Evolutionary conservation across 2,888 invertebrate species (phyloP).

Genomic region (Trichogramma evanescens): DNA sequence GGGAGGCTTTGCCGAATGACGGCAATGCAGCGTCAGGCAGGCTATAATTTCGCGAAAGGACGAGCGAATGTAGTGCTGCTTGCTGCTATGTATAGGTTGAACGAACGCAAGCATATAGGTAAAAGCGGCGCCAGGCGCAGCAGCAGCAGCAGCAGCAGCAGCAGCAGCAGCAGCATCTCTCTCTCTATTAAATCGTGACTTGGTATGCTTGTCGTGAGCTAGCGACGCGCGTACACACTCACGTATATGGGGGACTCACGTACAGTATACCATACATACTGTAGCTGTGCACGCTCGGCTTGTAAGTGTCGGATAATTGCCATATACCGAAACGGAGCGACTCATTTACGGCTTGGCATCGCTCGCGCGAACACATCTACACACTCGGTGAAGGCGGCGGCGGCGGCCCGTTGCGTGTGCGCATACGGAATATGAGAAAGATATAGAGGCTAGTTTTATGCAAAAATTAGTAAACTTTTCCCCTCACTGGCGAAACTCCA

Average conservation of each 20-base stretch:
- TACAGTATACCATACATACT: too few relatives aligned
- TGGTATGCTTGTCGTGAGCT: background rate
- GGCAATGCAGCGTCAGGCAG: background rate
- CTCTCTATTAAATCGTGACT: slow-evolving; percentile 11
- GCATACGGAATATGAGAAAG: too few relatives aligned
- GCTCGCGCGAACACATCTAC: too few relatives aligned
- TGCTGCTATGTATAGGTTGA: too few relatives aligned
- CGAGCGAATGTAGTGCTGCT: background rate
- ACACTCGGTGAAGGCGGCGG: too few relatives aligned
- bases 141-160: slow-evolving; percentile 1
- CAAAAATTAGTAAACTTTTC: slow-evolving; percentile 17
- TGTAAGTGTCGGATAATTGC: slow-evolving; percentile 7
- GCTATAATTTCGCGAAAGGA: slow-evolving; percentile 13
- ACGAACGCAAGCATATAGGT: too few relatives aligned
- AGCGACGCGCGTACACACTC: too few relatives aligned
- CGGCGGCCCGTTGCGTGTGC: too few relatives aligned
- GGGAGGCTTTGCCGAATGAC: slow-evolving; percentile 7
- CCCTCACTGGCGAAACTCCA: too few relatives aligned
- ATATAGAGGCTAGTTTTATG: slow-evolving; percentile 13
- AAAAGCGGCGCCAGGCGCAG: background rate
- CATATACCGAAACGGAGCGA: slow-evolving; percentile 1
- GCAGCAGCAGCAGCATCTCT: background rate
- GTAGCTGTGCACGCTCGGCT: background rate
- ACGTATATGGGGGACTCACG: too few relatives aligned
- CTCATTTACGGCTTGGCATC: slow-evolving; percentile 11